Percentiles rank a stretch among this genome's conserved stretches.
Conservation (phyloP, 2,888 invertebrate genomes). For the Merodon equestris region DNA sequence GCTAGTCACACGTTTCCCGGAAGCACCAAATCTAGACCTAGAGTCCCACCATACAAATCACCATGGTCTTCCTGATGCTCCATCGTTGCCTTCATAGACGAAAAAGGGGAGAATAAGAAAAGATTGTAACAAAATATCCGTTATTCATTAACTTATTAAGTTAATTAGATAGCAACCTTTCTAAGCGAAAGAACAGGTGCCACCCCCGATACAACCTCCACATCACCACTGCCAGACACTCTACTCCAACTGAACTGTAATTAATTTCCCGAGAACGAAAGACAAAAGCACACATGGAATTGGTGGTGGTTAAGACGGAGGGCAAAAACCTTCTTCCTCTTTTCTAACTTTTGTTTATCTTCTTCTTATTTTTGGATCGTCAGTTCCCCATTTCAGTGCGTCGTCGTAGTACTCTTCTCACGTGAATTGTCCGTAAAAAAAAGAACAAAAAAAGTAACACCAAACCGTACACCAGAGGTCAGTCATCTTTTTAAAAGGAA, state of each 20-base stretch:
- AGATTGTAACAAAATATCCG: conserved; percentile 29
- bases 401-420: no score
- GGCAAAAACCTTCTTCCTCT: conserved; percentile 54
- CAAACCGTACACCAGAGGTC: conserved; percentile 49
- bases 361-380: no score
- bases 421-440: no score
- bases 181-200: conserved; percentile 52
- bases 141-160: conserved; percentile 58
- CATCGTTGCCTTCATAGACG: no score
- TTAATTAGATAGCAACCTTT: conserved; percentile 59
- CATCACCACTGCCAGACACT: conserved; percentile 31
- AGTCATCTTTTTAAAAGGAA: conserved; percentile 50
- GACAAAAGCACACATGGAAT: conserved; percentile 13
- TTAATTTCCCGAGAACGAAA: conserved; percentile 55
- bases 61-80: no score
- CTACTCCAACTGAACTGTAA: conserved; percentile 53
- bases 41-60: neutral
- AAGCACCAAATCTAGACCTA: conserved; percentile 39
- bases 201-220: neutral
- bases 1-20: conserved; percentile 6
- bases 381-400: no score
- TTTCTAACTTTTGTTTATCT: neutral
- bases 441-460: conserved; percentile 19
- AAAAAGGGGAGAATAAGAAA: neutral
- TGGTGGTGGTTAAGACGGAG: conserved; percentile 7